phyloP scores from a whole-genome alignment of 1,140 invertebrate genomes.

The Nixonia krombeini region DNA sequence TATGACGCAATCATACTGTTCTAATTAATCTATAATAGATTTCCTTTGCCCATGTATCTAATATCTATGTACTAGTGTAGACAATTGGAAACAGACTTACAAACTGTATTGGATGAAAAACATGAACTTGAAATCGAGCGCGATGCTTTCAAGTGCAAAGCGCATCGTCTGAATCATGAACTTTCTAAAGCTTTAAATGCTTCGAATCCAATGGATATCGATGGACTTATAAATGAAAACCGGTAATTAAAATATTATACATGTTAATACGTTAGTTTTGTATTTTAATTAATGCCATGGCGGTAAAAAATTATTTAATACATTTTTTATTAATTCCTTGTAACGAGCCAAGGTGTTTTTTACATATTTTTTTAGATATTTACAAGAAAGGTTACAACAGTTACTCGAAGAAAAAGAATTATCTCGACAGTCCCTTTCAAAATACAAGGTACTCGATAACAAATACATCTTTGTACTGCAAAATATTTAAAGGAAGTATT shows the following conservation, averaged over 20 bases:
- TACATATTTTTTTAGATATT: constrained; percentile 72
- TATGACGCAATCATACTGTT: neutral
- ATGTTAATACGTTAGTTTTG: too few relatives aligned
- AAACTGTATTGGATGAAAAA: constrained; percentile 87
- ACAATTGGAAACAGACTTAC: constrained; percentile 82
- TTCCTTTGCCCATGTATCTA: neutral
- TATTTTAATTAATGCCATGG: too few relatives aligned
- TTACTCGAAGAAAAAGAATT: constrained; percentile 85
- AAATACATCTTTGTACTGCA: too few relatives aligned
- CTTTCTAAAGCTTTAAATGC: constrained; percentile 81
- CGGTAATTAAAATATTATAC: constrained; percentile 69
- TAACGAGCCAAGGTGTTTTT: neutral
- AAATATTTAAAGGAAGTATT: too few relatives aligned
- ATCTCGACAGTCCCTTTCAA: constrained; percentile 78
- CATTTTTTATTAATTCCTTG: too few relatives aligned
- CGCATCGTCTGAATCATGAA: constrained; percentile 86
- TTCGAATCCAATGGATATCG: constrained; percentile 80
- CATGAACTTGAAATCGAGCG: constrained; percentile 86
- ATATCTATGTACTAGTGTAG: too few relatives aligned
- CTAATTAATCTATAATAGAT: too few relatives aligned
- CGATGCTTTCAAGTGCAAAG: constrained; percentile 89
- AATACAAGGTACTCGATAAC: constrained; percentile 77
- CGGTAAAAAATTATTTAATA: too few relatives aligned
- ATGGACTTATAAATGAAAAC: constrained; percentile 86
- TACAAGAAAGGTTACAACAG: constrained; percentile 86